Evolutionary conservation across 2,113 vertebrate genomes (phyloP), one percentile per base, ranked within the genome.

Genomic region (Psephotus haematonotus): DNA sequence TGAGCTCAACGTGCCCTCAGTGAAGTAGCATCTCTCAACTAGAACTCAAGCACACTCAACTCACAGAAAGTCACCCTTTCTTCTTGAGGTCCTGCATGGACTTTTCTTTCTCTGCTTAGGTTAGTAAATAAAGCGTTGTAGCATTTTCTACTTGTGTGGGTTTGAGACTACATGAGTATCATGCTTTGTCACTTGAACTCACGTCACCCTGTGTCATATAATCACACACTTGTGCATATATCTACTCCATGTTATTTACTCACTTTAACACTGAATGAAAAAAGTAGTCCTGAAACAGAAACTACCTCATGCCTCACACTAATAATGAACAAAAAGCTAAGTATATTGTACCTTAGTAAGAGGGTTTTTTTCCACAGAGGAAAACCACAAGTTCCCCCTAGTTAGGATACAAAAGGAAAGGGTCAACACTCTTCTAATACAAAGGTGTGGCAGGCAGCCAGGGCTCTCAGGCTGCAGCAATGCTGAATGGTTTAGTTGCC

Each of bases 151-250:
- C 31, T 49, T 13, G 2, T 41, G 33, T 41, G 67, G 59, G 25
- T 52, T 35, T 64, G 47, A 78, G 64, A 62, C 29, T 19, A 39
- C 18, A 22, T 1, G 8, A 90, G 50, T 52, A 63, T 39, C 0
- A 0, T 24, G 24, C 60, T 75, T 60, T 35, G 41, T 41, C 64
- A 55, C 50, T 28, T 63, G 69, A 81, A 19, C 50, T 60, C 17
- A 0, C 2, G 10, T 53, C 60, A 62, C 27, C 12, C 46, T 1
- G 8, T 24, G 17, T 24, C 44, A 31, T 23, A 31, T 4, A 46
- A 88, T 47, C 43, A 50, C 7, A 13, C 23, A n/a, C 12, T 52
- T 29, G 25, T 11, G 76, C 63, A 44, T 24, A 14, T n/a, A 29
- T 14, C 37, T 3, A 4, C 44, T 65, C 35, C 20, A 41, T 0